Percentiles rank a stretch among this genome's conserved stretches.
Evolutionary conservation across 1,140 invertebrate species (phyloP).

Genomic region (Drosophila pallidifrons): DNA sequence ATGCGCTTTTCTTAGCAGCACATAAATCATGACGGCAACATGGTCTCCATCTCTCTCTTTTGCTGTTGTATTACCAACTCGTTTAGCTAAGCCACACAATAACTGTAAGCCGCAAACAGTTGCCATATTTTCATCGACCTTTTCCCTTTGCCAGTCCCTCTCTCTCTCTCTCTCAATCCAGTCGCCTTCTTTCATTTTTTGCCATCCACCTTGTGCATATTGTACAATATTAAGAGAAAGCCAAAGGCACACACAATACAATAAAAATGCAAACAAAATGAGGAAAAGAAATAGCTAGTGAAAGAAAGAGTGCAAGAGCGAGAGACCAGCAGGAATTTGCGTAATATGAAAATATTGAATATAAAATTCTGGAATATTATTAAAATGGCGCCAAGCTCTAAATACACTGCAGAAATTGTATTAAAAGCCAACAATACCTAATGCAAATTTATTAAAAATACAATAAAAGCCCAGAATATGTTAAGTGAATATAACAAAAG

Average conservation of each 20-base stretch:
- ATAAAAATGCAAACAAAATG: conserved; percentile 43
- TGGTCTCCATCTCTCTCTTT: neutral
- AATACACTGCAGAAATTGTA: conserved; percentile 39
- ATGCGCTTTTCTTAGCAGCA: conserved; percentile 11
- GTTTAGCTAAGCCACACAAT: conserved; percentile 74
- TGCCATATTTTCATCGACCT: conserved; percentile 69
- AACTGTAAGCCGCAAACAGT: conserved; percentile 72
- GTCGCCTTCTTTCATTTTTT: neutral
- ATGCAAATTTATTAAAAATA: conserved; percentile 75
- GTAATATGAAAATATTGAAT: conserved; percentile 69
- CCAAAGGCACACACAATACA: conserved; percentile 54
- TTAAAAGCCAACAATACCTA: conserved; percentile 50
- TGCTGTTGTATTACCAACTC: conserved; percentile 65
- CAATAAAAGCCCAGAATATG: conserved; percentile 31
- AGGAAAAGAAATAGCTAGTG: conserved; percentile 4
- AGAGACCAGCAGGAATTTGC: conserved; percentile 30
- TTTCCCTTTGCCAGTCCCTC: conserved; percentile 30
- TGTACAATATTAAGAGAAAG: conserved; percentile 74
- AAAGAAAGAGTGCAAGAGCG: neutral
- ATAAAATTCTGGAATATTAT: conserved; percentile 72
- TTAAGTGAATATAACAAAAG: conserved; percentile 56
- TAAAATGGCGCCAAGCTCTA: conserved; percentile 52
- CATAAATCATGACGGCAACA: conserved; percentile 44
- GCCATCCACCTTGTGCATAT: conserved; percentile 57
- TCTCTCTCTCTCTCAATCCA: neutral